Percentiles rank a stretch among this genome's conserved stretches.
phyloP scores from a whole-genome alignment of 2,888 invertebrate species.

The Limnephilus lunatus region DNA sequence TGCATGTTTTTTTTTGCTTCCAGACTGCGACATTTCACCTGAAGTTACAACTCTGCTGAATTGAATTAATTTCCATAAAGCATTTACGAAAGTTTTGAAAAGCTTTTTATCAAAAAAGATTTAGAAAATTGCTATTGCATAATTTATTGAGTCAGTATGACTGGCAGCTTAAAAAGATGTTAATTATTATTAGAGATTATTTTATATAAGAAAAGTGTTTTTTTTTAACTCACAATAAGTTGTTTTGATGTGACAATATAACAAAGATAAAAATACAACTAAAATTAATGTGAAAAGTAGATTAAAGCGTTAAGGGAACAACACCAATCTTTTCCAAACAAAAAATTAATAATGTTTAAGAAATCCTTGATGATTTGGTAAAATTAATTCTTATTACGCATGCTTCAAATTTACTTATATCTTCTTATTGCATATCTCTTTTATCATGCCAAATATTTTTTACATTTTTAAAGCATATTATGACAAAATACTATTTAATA shows the following conservation, averaged over 20 bases:
- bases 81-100: conserved; percentile 9
- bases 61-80: conserved; percentile 1
- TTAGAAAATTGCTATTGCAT: background rate
- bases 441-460: background rate
- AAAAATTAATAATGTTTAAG: background rate
- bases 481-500: conserved; percentile 2
- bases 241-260: background rate
- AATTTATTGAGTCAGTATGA: background rate
- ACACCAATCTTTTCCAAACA: background rate
- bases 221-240: background rate
- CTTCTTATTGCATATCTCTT: background rate
- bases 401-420: background rate
- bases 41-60: conserved; percentile 35
- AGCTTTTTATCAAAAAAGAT: background rate
- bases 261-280: background rate
- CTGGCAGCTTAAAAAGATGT: background rate
- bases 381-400: background rate
- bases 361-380: background rate
- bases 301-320: background rate
- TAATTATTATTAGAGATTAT: background rate
- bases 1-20: conserved; percentile 44
- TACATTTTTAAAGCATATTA: background rate
- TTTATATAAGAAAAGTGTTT: background rate
- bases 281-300: background rate
- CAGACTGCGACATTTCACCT: conserved; percentile 52